Percentiles rank a stretch among this genome's conserved stretches.
These are phyloP conservation scores for Andricus grossulariae DNA, from an alignment of 1,140 invertebrate species.

Conservation along the genomic window DNA sequence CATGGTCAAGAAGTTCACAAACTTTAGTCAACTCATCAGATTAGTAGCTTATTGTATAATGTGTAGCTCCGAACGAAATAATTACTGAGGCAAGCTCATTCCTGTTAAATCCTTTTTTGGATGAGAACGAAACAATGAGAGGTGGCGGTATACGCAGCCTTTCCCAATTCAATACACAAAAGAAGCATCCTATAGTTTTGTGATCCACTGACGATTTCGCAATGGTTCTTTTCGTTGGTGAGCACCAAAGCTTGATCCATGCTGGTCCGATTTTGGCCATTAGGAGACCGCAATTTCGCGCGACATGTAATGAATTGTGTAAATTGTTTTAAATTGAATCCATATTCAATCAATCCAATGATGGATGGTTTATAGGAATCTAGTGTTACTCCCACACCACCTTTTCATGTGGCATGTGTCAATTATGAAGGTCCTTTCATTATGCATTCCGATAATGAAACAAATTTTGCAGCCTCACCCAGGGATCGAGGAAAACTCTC, in stretches of 20 bases:
- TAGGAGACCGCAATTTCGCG: slow-evolving; percentile 26
- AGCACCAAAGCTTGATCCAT: slow-evolving; percentile 44
- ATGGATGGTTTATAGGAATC: slow-evolving; percentile 52
- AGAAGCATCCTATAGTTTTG: background rate
- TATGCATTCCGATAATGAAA: slow-evolving; percentile 64
- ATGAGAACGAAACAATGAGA: background rate
- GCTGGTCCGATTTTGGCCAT: slow-evolving; percentile 54
- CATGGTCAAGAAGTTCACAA: too few species aligned
- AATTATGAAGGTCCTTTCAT: slow-evolving; percentile 51
- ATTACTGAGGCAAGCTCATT: background rate
- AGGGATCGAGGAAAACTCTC: background rate
- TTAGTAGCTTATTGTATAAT: too few species aligned
- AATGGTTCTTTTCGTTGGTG: background rate
- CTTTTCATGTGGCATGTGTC: slow-evolving; percentile 51
- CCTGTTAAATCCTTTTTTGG: background rate
- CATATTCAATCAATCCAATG: slow-evolving; percentile 37
- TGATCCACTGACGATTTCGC: background rate
- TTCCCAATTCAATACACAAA: background rate
- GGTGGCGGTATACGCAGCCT: too few species aligned
- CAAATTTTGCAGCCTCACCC: slow-evolving; percentile 50
- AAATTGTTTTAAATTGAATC: slow-evolving; percentile 32
- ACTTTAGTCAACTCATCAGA: too few species aligned
- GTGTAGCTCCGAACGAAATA: background rate
- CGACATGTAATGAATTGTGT: slow-evolving; percentile 35
- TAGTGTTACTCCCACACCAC: too few species aligned